phyloP scores from a whole-genome alignment of 2,888 invertebrate species.

The Stenolophus ochropezus region DNA sequence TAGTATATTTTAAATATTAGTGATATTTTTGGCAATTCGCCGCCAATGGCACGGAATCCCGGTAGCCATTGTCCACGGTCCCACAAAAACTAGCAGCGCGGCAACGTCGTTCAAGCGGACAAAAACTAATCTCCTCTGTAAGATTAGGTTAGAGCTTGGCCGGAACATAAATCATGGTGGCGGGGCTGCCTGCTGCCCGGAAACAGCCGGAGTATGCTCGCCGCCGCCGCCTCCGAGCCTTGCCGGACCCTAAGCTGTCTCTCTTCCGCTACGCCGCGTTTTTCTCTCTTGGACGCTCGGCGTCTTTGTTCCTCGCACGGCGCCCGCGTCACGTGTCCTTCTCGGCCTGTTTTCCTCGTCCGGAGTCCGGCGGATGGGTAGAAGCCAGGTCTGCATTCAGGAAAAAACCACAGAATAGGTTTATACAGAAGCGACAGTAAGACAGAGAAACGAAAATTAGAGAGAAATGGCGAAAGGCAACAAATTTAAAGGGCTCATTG shows the following conservation, averaged over 20 bases:
- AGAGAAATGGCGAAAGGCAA: no score
- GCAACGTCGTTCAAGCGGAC: slow-evolving; percentile 56
- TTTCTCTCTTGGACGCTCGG: slow-evolving; percentile 6
- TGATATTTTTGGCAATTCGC: not conserved
- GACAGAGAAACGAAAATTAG: no score
- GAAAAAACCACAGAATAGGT: not conserved
- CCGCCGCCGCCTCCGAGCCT: not conserved
- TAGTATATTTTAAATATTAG: not conserved
- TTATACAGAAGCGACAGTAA: no score
- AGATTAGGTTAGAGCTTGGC: slow-evolving; percentile 64
- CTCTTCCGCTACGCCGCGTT: not conserved
- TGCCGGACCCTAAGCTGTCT: slow-evolving; percentile 42
- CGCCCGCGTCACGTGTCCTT: not conserved
- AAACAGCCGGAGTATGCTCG: slow-evolving; percentile 57
- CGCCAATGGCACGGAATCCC: not conserved
- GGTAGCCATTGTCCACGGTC: slow-evolving; percentile 42
- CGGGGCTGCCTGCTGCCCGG: slow-evolving; percentile 58
- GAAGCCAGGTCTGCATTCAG: slow-evolving; percentile 9
- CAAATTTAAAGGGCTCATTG: no score
- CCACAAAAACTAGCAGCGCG: slow-evolving; percentile 45
- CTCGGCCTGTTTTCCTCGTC: slow-evolving; percentile 12
- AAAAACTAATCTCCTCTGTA: slow-evolving; percentile 65
- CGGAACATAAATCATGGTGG: slow-evolving; percentile 63
- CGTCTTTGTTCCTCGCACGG: not conserved
- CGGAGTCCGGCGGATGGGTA: slow-evolving; percentile 17